Evolutionary conservation across 2,888 invertebrate species (phyloP).

Genomic region (Drosophila neotestacea): DNA sequence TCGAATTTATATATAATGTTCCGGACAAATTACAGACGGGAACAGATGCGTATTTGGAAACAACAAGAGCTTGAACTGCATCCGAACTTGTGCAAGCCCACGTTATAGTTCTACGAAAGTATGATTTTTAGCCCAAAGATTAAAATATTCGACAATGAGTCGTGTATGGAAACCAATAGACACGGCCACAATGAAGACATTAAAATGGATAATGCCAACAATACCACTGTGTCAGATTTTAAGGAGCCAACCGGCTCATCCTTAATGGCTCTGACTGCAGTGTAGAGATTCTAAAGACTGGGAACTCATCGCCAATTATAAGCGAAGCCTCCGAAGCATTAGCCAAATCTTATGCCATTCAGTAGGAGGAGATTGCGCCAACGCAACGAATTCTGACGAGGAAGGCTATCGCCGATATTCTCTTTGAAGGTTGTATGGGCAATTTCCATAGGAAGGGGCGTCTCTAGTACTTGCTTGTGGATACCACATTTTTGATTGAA

Average conservation of each 20-base stretch:
- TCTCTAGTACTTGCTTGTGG: conserved; percentile 1
- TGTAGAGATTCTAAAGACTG: conserved; percentile 18
- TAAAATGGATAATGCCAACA: conserved; percentile 32
- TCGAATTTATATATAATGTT: conserved; percentile 55
- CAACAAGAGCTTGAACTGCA: conserved; percentile 64
- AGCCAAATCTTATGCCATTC: conserved; percentile 82
- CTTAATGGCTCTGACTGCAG: conserved; percentile 10
- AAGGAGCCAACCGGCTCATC: conserved; percentile 34
- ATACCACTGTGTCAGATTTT: conserved; percentile 20
- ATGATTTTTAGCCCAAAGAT: conserved; percentile 68
- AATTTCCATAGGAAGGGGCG: conserved; percentile 45
- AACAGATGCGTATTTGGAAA: conserved; percentile 75
- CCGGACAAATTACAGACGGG: conserved; percentile 80
- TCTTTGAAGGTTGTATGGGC: conserved; percentile 82
- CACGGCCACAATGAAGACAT: conserved; percentile 5
- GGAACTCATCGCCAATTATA: conserved; percentile 24
- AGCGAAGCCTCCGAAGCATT: conserved; percentile 76
- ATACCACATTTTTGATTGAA: conserved; percentile 3
- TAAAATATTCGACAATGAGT: conserved; percentile 60
- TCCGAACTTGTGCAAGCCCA: conserved; percentile 74
- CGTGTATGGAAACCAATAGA: conserved; percentile 13
- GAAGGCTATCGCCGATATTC: conserved; percentile 81
- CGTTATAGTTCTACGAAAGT: conserved; percentile 78
- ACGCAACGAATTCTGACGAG: conserved; percentile 79
- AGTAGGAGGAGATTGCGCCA: conserved; percentile 78